phyloP scores from a whole-genome alignment of 1,140 invertebrate species.

The Cylas formicarius region DNA sequence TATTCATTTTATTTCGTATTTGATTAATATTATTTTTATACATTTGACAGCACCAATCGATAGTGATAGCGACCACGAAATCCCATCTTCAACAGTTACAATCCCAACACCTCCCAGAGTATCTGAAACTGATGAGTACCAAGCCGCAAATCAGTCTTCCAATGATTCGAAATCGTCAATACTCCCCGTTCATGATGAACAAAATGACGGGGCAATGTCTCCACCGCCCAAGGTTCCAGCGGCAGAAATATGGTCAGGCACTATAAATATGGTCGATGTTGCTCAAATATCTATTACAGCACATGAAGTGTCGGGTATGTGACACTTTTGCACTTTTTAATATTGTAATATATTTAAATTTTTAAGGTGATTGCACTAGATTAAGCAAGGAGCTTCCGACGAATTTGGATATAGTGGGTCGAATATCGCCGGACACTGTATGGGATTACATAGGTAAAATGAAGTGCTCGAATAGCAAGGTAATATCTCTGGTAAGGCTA shows the following conservation, averaged over 20 bases:
- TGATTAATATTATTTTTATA: constrained; percentile 6
- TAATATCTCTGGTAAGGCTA: constrained; percentile 77
- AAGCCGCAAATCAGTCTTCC: constrained; percentile 12
- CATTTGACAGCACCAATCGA: constrained; percentile 32
- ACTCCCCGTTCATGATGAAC: constrained; percentile 7
- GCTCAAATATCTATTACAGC: constrained; percentile 81
- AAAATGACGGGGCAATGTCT: constrained; percentile 11
- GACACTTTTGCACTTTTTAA: not conserved
- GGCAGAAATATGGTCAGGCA: constrained; percentile 66
- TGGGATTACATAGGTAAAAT: constrained; percentile 92
- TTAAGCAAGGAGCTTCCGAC: constrained; percentile 65
- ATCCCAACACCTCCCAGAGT: constrained; percentile 41
- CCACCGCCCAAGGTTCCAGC: constrained; percentile 18
- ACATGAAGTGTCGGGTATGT: constrained; percentile 56
- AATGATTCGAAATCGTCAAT: constrained; percentile 9
- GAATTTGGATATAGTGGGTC: constrained; percentile 82
- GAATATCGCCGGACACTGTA: constrained; percentile 83
- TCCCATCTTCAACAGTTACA: constrained; percentile 51
- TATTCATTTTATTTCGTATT: constrained; percentile 6
- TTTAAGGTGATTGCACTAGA: constrained; percentile 58
- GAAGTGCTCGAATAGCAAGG: constrained; percentile 78
- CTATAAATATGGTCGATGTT: constrained; percentile 84
- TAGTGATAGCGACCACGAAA: constrained; percentile 54
- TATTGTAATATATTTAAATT: constrained; percentile 9
- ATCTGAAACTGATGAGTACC: constrained; percentile 29